Conservation (phyloP, 2,888 invertebrate species). For the Netelia fuscicornis region DNA sequence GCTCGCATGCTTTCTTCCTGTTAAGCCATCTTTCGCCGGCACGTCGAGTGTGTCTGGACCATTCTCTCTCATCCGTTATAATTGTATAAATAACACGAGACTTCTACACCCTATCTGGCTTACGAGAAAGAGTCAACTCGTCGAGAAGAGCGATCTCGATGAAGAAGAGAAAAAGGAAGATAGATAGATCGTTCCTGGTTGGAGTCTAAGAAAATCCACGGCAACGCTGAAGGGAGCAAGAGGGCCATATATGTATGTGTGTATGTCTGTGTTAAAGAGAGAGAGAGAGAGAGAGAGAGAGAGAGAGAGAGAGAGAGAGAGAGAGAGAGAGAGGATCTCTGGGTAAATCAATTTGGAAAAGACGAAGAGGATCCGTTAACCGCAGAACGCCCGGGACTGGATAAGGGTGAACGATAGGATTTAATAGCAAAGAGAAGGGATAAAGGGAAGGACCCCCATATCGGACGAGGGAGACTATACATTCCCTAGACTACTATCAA, state of each 20-base stretch:
- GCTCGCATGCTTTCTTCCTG: neutral
- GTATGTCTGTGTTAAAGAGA: neutral
- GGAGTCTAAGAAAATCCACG: neutral
- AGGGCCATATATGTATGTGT: no score
- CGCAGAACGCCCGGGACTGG: constrained; percentile 50
- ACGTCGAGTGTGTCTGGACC: neutral
- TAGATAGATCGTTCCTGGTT: neutral
- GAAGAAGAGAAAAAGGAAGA: neutral
- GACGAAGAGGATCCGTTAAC: constrained; percentile 45
- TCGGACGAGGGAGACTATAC: constrained; percentile 3
- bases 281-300: neutral
- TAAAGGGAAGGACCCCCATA: constrained; percentile 19
- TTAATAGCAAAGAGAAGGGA: constrained; percentile 43
- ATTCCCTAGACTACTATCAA: constrained; percentile 6
- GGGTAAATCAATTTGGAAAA: constrained; percentile 62
- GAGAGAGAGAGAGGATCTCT: constrained; percentile 7
- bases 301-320: neutral
- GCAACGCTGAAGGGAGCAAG: no score
- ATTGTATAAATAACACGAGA: neutral
- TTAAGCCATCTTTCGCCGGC: constrained; percentile 1
- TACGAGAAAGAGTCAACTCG: neutral
- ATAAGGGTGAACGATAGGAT: constrained; percentile 51
- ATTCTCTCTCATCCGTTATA: neutral
- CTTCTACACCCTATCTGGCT: neutral
- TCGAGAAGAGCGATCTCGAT: neutral